Conservation (phyloP, 2,797 vertebrate species). For the Pseudochirops corinnae region DNA sequence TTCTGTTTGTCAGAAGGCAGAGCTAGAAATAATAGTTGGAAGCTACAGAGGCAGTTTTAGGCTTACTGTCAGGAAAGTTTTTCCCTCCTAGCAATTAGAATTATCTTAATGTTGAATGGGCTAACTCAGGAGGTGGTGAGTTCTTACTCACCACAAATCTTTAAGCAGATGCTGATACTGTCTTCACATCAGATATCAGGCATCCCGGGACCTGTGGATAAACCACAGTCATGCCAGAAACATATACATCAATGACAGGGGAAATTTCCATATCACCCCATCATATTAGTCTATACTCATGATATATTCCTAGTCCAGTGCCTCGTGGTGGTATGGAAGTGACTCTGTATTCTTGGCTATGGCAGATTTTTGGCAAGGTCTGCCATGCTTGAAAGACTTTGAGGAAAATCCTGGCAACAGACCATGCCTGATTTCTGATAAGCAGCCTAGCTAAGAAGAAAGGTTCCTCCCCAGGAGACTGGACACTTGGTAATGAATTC, state of each 20-base stretch:
- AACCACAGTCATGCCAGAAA: neutral
- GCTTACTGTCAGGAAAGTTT: neutral
- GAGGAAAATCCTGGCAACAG: neutral
- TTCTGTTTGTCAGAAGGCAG: neutral
- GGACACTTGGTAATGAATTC: neutral
- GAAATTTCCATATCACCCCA: neutral
- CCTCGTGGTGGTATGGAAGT: neutral
- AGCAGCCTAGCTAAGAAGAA: neutral
- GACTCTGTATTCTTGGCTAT: neutral
- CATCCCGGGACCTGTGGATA: neutral
- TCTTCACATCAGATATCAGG: neutral
- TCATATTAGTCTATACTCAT: neutral
- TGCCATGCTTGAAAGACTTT: neutral
- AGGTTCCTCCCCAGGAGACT: neutral
- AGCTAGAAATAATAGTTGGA: neutral
- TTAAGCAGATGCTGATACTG: neutral
- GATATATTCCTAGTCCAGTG: neutral
- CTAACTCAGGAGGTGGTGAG: neutral
- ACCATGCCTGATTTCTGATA: neutral
- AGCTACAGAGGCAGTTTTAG: neutral
- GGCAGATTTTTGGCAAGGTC: neutral
- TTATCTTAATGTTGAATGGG: neutral
- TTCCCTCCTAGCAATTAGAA: neutral
- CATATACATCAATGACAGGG: neutral
- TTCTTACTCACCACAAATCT: neutral